A percentile compares a stretch with the other conserved stretches of the same genome.
Evolutionary conservation across 2,797 vertebrate species (phyloP).

Genomic region (Okamejei kenojei): DNA sequence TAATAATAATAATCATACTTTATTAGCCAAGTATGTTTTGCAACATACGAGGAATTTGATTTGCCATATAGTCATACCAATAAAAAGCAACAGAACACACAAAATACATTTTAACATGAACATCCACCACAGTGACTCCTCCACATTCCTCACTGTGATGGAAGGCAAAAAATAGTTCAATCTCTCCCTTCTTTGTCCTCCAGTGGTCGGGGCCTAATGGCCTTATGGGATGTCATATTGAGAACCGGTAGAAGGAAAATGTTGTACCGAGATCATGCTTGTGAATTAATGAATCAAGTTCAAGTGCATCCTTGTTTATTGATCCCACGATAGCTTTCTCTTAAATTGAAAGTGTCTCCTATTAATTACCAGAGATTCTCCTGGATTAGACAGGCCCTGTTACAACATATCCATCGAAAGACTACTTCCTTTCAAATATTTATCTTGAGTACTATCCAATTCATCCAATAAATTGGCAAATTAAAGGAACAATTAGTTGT

Average conservation of each 20-base stretch:
- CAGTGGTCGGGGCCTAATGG: too few species aligned
- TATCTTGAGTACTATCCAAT: constrained; percentile 50
- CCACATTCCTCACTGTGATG: too few species aligned
- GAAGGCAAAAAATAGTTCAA: too few species aligned
- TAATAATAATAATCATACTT: too few species aligned
- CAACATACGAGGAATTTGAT: too few species aligned
- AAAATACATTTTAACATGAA: too few species aligned
- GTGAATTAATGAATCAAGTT: constrained; percentile 28
- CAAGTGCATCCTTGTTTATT: constrained; percentile 26
- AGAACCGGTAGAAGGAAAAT: background rate
- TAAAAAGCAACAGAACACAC: too few species aligned
- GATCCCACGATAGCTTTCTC: background rate
- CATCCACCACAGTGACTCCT: too few species aligned
- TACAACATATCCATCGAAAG: constrained; percentile 23
- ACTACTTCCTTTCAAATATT: constrained; percentile 52
- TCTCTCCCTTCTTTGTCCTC: too few species aligned
- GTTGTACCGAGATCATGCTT: background rate
- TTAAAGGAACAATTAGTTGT: constrained; percentile 52
- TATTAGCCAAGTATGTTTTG: too few species aligned
- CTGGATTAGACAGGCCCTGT: constrained; percentile 19
- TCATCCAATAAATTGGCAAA: constrained; percentile 52
- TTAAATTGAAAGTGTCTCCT: background rate
- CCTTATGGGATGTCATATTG: background rate
- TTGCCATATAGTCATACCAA: too few species aligned
- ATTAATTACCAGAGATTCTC: constrained; percentile 15